These are phyloP conservation scores for Metalampra italica DNA, from an alignment of 2,888 invertebrate species.

Conservation along the genomic window DNA sequence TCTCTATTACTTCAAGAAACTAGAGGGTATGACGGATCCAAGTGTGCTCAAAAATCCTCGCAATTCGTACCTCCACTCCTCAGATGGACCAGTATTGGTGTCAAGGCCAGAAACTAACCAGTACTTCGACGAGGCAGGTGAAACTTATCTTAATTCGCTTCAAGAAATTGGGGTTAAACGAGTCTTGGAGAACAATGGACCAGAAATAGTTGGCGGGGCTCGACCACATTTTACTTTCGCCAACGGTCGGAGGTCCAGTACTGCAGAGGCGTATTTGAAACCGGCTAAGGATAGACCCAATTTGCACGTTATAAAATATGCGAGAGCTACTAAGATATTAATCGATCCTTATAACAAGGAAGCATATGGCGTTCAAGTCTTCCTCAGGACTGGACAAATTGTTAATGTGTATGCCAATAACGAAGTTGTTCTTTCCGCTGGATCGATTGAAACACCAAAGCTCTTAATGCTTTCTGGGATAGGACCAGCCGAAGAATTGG, in stretches of 20 bases:
- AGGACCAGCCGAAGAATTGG: conserved; percentile 45
- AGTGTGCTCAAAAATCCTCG: conserved; percentile 26
- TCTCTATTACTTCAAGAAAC: conserved; percentile 42
- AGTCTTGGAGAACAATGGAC: conserved; percentile 40
- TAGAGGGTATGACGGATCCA: conserved; percentile 44
- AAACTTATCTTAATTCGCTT: conserved; percentile 30
- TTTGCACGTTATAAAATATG: conserved; percentile 45
- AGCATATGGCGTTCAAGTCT: conserved; percentile 48
- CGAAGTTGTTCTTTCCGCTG: conserved; percentile 60
- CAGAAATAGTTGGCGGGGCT: conserved; percentile 31
- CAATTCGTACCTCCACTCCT: conserved; percentile 37
- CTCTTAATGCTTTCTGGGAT: conserved; percentile 60
- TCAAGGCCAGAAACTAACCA: conserved; percentile 31
- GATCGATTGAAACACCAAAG: conserved; percentile 55
- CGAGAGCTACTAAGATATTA: conserved; percentile 48
- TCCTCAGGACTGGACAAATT: conserved; percentile 26
- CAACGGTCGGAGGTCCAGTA: conserved; percentile 53
- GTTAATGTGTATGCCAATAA: conserved; percentile 38
- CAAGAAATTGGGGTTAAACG: conserved; percentile 42
- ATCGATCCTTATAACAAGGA: conserved; percentile 34
- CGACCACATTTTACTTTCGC: conserved; percentile 41
- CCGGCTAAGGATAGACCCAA: conserved; percentile 40
- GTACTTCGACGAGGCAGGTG: conserved; percentile 28
- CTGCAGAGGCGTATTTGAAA: conserved; percentile 53
- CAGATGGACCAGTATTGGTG: conserved; percentile 39